A percentile compares a stretch with the other conserved stretches of the same genome.
Evolutionary conservation across 2,888 invertebrate species (phyloP).

Genomic region (Cryptosula pallasiana): DNA sequence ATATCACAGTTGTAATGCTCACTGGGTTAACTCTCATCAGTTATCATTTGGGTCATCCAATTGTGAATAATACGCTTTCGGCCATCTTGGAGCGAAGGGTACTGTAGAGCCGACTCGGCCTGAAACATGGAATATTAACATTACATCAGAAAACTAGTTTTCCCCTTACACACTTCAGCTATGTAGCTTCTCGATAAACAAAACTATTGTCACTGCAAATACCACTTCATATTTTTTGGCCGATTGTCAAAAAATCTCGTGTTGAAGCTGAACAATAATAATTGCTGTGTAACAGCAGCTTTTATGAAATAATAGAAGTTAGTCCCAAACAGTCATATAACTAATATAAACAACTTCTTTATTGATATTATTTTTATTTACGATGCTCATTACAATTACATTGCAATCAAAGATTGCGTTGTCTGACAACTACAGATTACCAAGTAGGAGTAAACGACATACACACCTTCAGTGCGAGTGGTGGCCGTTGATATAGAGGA

Average conservation of each 20-base stretch:
- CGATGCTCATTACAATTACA: too few relatives aligned
- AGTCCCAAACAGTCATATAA: background rate
- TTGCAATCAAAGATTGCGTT: too few relatives aligned
- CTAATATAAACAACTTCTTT: background rate
- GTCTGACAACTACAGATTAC: too few relatives aligned
- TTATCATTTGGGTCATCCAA: conserved; percentile 12
- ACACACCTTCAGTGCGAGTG: background rate
- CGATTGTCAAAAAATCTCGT: background rate
- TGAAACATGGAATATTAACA: too few relatives aligned
- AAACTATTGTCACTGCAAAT: background rate
- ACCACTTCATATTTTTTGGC: background rate
- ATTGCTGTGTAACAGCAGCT: background rate
- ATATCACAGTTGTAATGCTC: background rate
- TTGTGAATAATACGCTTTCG: conserved; percentile 16
- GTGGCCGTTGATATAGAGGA: background rate
- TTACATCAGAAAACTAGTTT: too few relatives aligned
- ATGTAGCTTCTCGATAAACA: too few relatives aligned
- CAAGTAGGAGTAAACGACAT: too few relatives aligned
- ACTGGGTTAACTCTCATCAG: background rate
- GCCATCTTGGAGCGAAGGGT: conserved; percentile 21
- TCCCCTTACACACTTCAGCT: too few relatives aligned
- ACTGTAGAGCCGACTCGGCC: conserved; percentile 18
- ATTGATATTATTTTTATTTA: too few relatives aligned
- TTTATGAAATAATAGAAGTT: background rate
- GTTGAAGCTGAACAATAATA: background rate